phyloP scores from a whole-genome alignment of 2,113 vertebrate genomes.

The Oncorhynchus masou region DNA sequence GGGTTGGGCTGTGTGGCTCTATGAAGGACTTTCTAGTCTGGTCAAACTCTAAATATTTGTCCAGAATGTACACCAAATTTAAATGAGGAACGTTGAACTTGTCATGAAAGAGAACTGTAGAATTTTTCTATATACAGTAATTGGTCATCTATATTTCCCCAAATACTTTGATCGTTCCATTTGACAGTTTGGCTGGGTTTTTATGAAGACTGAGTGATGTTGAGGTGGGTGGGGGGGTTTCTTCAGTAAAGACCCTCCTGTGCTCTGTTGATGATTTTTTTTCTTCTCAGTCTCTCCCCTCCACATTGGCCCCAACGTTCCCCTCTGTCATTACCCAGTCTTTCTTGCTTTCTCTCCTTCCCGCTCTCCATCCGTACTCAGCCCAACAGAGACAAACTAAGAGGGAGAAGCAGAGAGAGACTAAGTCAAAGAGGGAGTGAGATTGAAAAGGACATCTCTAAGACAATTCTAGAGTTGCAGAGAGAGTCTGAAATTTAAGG shows the following conservation, averaged over 20 bases:
- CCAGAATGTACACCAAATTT: neutral
- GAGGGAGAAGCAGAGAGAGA: neutral
- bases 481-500: neutral
- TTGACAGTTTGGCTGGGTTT: neutral
- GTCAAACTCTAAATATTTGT: neutral
- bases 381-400: constrained; percentile 6
- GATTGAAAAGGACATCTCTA: neutral
- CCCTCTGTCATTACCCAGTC: constrained; percentile 22
- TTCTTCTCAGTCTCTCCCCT: neutral
- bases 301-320: constrained; percentile 5
- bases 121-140: neutral
- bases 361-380: neutral
- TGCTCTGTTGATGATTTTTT: no score
- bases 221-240: neutral
- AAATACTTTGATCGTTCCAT: neutral
- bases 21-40: constrained; percentile 2
- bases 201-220: neutral
- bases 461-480: neutral
- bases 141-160: neutral
- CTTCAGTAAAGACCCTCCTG: neutral
- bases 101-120: neutral
- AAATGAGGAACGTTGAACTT: neutral
- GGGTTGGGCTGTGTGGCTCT: neutral
- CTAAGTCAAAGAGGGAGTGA: neutral
- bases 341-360: neutral